Evolutionary conservation across 1,140 invertebrate genomes (phyloP).

Genomic region (Lasioglossum baleicum): DNA sequence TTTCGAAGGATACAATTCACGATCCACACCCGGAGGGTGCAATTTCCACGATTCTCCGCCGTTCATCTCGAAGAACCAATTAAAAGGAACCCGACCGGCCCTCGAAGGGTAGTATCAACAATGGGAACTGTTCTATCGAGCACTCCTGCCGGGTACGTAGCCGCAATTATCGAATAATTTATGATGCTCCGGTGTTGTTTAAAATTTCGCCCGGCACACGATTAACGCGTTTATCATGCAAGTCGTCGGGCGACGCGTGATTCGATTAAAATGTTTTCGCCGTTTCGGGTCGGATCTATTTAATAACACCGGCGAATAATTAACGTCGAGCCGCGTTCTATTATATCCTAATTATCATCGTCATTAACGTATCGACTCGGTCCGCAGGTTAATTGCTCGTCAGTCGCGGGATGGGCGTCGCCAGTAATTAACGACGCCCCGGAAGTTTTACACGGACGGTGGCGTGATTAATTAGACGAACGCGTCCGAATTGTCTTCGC

Average conservation of each 20-base stretch:
- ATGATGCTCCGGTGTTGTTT: not conserved
- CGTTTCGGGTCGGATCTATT: not conserved
- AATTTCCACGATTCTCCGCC: constrained; percentile 2
- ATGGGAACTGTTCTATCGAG: not conserved
- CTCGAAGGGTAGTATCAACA: not conserved
- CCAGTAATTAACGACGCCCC: not conserved
- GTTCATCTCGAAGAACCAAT: not conserved
- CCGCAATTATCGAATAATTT: not conserved
- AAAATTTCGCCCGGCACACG: not conserved
- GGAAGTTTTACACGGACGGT: not conserved
- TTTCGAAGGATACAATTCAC: not conserved
- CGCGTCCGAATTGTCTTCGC: not conserved
- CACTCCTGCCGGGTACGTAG: not conserved
- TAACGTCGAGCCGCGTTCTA: constrained; percentile 4
- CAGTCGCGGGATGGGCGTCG: not conserved
- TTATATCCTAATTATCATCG: constrained; percentile 22
- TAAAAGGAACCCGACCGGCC: not conserved
- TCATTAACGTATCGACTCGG: constrained; percentile 15
- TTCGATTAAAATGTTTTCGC: constrained; percentile 41
- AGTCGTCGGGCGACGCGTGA: not conserved
- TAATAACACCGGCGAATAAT: constrained; percentile 17
- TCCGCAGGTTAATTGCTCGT: not conserved
- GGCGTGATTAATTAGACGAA: not conserved
- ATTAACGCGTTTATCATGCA: constrained; percentile 31
- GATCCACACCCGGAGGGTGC: not conserved